Evolutionary conservation across 2,797 vertebrate species (phyloP), one percentile per base, ranked within the genome.

Genomic region (Notolabrus celidotus): DNA sequence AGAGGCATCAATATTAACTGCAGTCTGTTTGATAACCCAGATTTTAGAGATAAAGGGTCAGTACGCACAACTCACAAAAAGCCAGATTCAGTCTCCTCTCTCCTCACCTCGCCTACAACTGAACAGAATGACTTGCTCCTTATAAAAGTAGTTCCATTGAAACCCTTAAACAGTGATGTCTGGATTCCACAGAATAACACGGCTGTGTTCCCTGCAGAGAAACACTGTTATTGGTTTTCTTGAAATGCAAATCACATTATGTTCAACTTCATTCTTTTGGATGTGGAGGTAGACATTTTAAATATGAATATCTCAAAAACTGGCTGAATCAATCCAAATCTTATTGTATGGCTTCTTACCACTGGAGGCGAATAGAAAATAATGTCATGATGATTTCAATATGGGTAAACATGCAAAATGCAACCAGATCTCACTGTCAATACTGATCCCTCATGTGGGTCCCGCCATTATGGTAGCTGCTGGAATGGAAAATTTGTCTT

Each of bases 1-100:
- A 12, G 3, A 36, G 34, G 34, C 34, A 36, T 2, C 34, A 12
- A 12, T 12, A 12, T 36, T 14, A 10, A 12, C 12, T 36, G 10
- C 10, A 34, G 3, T 34, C 33, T 36, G 34, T 12, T 12, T 36
- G 10, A 36, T 6, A 12, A 12, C 10, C 34, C 34, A 36, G 27
- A 4, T 23, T 38, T 64, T 20, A 42, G 16, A 33, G 19, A 20
- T 49, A 46, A 51, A 45, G 54, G 20, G 15, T 15, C 20, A 55
- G 34, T 57, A 67, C 11, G 38, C 8, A n/a, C 12, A 49, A 22
- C 49, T 41, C 19, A 49, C 15, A 38, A 25, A 46, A 56, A 47
- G 45, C 20, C 14, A 23, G 22, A 25, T 7, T 25, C 23, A 16
- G 10, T 47, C 20, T 12, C 45, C 23, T 12, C 14, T 7, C 11